Evolutionary conservation across 2,888 invertebrate species (phyloP).

Genomic region (Trachelus stipa): DNA sequence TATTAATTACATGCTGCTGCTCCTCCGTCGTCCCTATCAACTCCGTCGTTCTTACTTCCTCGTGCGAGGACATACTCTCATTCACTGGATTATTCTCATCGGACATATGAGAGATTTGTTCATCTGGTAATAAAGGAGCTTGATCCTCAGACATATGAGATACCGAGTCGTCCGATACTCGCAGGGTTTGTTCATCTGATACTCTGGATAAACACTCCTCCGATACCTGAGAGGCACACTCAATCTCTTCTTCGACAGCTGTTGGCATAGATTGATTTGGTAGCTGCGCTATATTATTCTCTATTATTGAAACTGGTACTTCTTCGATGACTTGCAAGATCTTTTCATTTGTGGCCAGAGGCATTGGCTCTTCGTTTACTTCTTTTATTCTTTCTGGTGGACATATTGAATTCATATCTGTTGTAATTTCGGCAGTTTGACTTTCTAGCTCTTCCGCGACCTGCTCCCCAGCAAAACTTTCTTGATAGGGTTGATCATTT

Average conservation of each 20-base stretch:
- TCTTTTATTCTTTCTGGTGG: not conserved
- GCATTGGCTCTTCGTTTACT: not conserved
- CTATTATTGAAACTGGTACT: conserved; percentile 30
- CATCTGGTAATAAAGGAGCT: conserved; percentile 22
- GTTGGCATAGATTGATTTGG: conserved; percentile 36
- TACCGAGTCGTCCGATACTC: conserved; percentile 41
- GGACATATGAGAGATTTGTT: conserved; percentile 14
- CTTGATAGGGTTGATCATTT: conserved; percentile 25
- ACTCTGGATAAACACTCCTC: conserved; percentile 36
- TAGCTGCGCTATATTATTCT: conserved; percentile 29
- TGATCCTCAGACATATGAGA: conserved; percentile 29
- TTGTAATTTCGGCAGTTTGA: conserved; percentile 14
- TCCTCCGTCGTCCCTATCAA: conserved; percentile 39
- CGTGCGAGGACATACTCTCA: conserved; percentile 33
- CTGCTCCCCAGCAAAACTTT: conserved; percentile 26
- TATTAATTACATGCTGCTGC: conserved; percentile 22
- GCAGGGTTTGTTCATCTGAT: conserved; percentile 41
- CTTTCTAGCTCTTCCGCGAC: conserved; percentile 2
- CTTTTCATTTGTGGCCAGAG: conserved; percentile 18
- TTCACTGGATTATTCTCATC: conserved; percentile 11
- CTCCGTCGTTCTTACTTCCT: conserved; percentile 36
- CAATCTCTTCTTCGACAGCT: conserved; percentile 26
- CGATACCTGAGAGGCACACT: conserved; percentile 32
- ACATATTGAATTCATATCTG: not conserved
- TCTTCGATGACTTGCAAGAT: conserved; percentile 37